Base-by-base conservation (phyloP, 2,113 vertebrate species). In the Zootoca vivipara region DNA sequence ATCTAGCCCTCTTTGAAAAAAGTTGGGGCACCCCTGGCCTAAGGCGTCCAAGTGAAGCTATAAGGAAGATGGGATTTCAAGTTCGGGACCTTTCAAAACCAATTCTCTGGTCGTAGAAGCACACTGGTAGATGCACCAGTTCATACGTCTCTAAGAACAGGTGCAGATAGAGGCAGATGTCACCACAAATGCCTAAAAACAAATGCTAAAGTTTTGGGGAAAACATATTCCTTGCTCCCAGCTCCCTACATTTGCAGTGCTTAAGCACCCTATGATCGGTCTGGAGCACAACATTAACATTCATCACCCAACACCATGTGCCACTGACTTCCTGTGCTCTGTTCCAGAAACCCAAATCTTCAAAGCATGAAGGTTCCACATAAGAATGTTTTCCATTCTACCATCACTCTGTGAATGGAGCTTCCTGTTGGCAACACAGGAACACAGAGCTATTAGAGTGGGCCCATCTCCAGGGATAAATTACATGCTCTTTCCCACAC, bases 401-500 rank as follows among this genome's bases (percentile, higher is more conserved):
- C 73, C 69, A 58, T 46, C 33, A 83, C 82, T 81, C 89, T 4
- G 84, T 69, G 92, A 82, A 80, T 67, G 4, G 2, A 91, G 33
- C 88, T 90, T 78, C 58, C 89, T 81, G 74, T 1, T 78, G 88
- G 78, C 85, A 94, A 92, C 35, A 64, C 22, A 75, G 46, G 69
- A 22, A 88, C 64, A 88, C 89, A 81, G 91, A 93, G 90, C 87
- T 89, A 93, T 93, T 33, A 89, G 87, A 91, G 75, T 77, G 87
- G 91, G 88, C 58, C 67, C 91, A 75, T 89, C 91, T 67, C 64
- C 89, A 93, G 94, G 64, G 67, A 69, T 80, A 92, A 93, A 64
- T 69, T 4, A 26, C 30, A 90, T 90, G 72, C 78, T 91, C 90
- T 90, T 82, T 79, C 87, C 82, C 42, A 85, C 28, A 22, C n/a